A percentile compares a stretch with the other conserved stretches of the same genome.
These are phyloP conservation scores for Notothenia coriiceps DNA, from an alignment of 2,113 vertebrate genomes.

Conservation along the genomic window DNA sequence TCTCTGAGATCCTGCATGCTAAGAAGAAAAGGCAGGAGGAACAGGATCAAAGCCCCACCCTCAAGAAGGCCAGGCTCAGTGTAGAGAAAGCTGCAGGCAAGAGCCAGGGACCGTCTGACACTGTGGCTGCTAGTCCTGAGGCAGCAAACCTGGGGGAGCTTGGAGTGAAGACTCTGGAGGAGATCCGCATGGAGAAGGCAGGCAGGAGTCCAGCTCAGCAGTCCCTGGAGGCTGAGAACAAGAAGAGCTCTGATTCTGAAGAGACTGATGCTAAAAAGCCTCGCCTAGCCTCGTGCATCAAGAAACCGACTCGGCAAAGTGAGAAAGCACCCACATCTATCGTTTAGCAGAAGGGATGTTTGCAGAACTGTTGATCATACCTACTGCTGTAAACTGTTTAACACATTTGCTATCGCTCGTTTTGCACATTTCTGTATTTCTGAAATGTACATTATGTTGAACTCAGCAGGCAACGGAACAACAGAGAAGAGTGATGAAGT, in stretches of 20 bases:
- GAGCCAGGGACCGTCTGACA: neutral
- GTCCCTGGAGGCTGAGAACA: slow-evolving; percentile 11
- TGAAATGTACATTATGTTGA: slow-evolving; percentile 10
- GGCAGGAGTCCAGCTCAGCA: slow-evolving; percentile 82
- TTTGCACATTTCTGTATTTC: neutral
- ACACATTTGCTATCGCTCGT: neutral
- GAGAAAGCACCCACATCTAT: slow-evolving; percentile 5
- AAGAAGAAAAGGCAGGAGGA: slow-evolving; percentile 86
- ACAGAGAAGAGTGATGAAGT: slow-evolving; percentile 53
- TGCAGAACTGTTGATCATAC: neutral
- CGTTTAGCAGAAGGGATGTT: neutral
- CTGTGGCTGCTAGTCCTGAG: neutral
- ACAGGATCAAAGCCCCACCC: slow-evolving; percentile 52
- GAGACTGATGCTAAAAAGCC: slow-evolving; percentile 60
- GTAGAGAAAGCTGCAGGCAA: slow-evolving; percentile 34
- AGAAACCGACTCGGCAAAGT: slow-evolving; percentile 80
- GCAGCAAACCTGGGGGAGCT: slow-evolving; percentile 66
- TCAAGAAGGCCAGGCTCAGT: slow-evolving; percentile 17
- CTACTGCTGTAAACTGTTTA: neutral
- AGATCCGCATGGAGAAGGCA: slow-evolving; percentile 94
- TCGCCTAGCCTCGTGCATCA: slow-evolving; percentile 70
- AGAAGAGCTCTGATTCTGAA: slow-evolving; percentile 28
- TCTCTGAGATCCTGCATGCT: slow-evolving; percentile 85
- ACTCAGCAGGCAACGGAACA: slow-evolving; percentile 33
- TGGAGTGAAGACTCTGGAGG: slow-evolving; percentile 91